Evolutionary conservation across 2,113 vertebrate species (phyloP).

Genomic region (Lepidothrix coronata): DNA sequence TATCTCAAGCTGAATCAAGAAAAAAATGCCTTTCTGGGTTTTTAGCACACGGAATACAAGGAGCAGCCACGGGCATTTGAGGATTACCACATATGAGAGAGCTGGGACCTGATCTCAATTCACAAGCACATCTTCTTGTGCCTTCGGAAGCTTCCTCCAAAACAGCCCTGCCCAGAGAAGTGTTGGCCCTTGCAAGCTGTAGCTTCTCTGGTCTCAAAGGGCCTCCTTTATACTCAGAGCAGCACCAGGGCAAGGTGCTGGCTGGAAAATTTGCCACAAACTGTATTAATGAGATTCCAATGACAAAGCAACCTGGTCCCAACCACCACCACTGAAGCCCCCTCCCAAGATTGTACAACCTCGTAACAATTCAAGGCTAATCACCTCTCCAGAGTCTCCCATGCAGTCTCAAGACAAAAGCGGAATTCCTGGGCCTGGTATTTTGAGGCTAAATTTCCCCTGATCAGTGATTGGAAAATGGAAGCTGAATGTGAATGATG

Average conservation of each 20-base stretch:
- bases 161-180: neutral
- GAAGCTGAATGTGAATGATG: neutral
- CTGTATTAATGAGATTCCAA: neutral
- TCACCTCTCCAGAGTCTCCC: neutral
- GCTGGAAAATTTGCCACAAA: neutral
- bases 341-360: neutral
- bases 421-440: neutral
- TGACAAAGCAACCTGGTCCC: neutral
- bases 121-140: neutral
- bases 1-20: neutral
- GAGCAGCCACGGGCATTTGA: neutral
- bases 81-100: neutral
- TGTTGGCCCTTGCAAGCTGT: neutral
- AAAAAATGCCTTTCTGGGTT: neutral
- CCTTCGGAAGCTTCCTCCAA: neutral
- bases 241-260: neutral
- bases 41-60: neutral
- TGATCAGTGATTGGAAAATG: neutral
- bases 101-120: neutral
- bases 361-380: neutral
- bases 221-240: neutral
- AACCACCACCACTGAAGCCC: neutral
- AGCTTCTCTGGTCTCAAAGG: neutral
- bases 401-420: neutral
- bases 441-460: neutral